Evolutionary conservation across 2,113 vertebrate genomes (phyloP).

Genomic region (Xiphophorus maculatus): DNA sequence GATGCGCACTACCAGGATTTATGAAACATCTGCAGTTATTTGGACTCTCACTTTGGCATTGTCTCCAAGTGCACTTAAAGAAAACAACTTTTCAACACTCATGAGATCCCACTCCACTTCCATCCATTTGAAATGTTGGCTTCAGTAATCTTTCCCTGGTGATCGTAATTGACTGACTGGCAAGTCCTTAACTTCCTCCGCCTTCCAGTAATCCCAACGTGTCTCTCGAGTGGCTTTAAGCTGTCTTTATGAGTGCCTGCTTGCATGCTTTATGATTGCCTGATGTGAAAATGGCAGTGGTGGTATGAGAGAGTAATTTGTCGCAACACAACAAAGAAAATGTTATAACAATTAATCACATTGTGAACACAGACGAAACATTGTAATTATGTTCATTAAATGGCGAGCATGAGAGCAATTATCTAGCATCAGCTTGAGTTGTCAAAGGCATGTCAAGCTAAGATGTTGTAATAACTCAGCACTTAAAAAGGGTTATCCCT

Average conservation of each 20-base stretch:
- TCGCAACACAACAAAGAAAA: slow-evolving; percentile 80
- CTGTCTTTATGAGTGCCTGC: slow-evolving; percentile 74
- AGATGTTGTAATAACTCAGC: slow-evolving; percentile 76
- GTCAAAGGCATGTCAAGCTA: slow-evolving; percentile 70
- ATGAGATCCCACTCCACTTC: slow-evolving; percentile 39
- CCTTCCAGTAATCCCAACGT: slow-evolving; percentile 73
- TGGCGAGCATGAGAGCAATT: slow-evolving; percentile 80
- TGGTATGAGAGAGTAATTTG: slow-evolving; percentile 77
- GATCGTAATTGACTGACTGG: slow-evolving; percentile 72
- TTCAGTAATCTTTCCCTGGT: slow-evolving; percentile 62
- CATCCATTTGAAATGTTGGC: slow-evolving; percentile 52
- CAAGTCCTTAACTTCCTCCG: slow-evolving; percentile 71
- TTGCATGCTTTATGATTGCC: slow-evolving; percentile 74
- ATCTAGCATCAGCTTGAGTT: slow-evolving; percentile 72
- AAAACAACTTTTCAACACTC: slow-evolving; percentile 28
- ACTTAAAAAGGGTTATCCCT: slow-evolving; percentile 63
- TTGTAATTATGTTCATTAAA: slow-evolving; percentile 84
- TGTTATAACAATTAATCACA: slow-evolving; percentile 84
- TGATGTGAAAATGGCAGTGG: slow-evolving; percentile 75
- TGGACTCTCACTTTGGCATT: slow-evolving; percentile 33
- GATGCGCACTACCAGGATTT: slow-evolving; percentile 27
- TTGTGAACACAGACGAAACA: slow-evolving; percentile 75
- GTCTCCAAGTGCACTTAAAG: slow-evolving; percentile 31
- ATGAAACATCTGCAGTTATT: slow-evolving; percentile 35
- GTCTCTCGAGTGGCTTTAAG: slow-evolving; percentile 70